Base-by-base conservation (phyloP, 64 coral and sea anemone species). In the Stichodactyla mertensii region DNA sequence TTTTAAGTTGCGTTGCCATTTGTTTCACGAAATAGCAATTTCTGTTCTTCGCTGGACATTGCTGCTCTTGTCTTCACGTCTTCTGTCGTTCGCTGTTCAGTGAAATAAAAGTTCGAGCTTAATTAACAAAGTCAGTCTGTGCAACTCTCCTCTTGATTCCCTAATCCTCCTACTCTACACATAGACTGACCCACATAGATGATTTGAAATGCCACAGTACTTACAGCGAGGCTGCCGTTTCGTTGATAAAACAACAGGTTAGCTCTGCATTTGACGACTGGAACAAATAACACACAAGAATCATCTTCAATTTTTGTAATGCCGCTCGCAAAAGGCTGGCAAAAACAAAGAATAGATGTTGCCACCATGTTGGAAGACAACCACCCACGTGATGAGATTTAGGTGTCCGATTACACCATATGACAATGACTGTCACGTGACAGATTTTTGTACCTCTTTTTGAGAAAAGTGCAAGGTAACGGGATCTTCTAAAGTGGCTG, bases 241-340 rank as follows among this genome's bases (percentile, higher is more conserved):
- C 89, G 52, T 91, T 70, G 14, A 86, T 55, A 66, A 91, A 91
- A 57, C 84, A 81, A 57, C 89, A 91, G 77, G 23, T 24, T 52
- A 55, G 89, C 57, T 61, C 6, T 7, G 31, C 70, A 28, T 86
- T 60, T 52, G 54, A 82, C 22, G 13, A 66, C 89, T 91, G 77
- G 27, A 86, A 79, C 18, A 0, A 22, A 80, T 61, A 69, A 13
- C 24, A 16, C 62, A 36, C 6, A 54, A 18, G 14, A 79, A 28
- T 78, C 55, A 9, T 22, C 12, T 78, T 20, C 15, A 8, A 12
- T 14, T 71, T 77, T 18, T 7, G 8, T 19, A 16, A 52, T 64
- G 57, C 7, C 6, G 11, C 84, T 66, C 27, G 26, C 51, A 11
- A 0, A 27, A 16, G 2, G 1, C n/a, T 10, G 13, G 12, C 11